Base-by-base conservation (phyloP, 2,113 vertebrate genomes). In the Saccopteryx leptura region DNA sequence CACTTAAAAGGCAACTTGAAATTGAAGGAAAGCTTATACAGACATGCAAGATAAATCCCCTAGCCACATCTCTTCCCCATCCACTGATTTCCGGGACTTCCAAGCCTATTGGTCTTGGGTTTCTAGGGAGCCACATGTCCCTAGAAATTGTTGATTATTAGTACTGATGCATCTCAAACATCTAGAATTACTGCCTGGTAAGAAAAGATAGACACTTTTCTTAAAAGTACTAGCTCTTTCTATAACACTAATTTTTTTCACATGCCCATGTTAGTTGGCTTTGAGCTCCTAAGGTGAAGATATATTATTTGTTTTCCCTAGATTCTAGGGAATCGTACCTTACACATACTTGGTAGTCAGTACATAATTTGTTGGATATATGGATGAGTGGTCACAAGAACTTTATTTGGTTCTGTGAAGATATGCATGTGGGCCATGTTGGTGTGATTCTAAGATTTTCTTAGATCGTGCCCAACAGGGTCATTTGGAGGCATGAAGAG, bases 1-100 rank as follows among this genome's bases (percentile, higher is more conserved):
- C 46, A 68, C 33, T 93, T 66, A 91, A 74, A 89, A 58, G 71
- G n/a, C 86, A 86, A 76, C 74, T 91, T 93, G 66, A 88, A 39
- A 31, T 28, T 33, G 58, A 88, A 31, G 24, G 46, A 78, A 60
- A 50, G 79, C 9, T 92, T 52, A 60, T 39, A 19, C 7, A 82
- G 18, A 63, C 46, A 52, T 46, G 54, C 63, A 54, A 90, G 31
- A 60, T 85, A 83, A 89, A 93, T 75, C 33, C 31, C 2, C 90
- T 61, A 79, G 66, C 26, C 24, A 39, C 11, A 50, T 80, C n/a
- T 76, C n/a, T 71, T 74, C 39, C 21, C 18, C 3, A 72, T n/a
- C 39, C 26, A 65, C 39, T 21, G 21, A 66, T 60, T 71, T 86
- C 52, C 52, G 79, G 26, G 68, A 60, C 48, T 11, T 71, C 60